Evolutionary conservation across 2,888 invertebrate genomes (phyloP), one percentile per base, ranked within the genome.

Genomic region (Ochropacha duplaris): DNA sequence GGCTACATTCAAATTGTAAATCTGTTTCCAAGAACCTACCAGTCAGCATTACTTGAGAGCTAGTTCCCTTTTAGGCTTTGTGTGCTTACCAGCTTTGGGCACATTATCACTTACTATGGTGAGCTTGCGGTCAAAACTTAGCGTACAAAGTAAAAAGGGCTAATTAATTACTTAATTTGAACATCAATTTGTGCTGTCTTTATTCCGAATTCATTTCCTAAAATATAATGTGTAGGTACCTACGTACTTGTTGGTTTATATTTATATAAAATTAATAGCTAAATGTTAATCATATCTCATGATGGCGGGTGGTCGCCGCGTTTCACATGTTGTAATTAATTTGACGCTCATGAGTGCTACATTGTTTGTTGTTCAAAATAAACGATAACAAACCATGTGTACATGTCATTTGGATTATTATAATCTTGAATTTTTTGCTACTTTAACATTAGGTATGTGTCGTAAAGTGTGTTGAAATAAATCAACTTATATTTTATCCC

Each of bases 241-340:
- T 24, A 60, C 54, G 51, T 56, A 24, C 49, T 61, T 64, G 61
- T 62, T 56, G 50, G 58, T 62, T 50, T 69, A 60, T 67, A 65
- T 69, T 69, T 64, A 69, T 64, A 69, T 70, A 69, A 64, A 71
- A 74, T 73, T 72, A 70, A 75, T 65, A 69, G 64, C 61, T 61
- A 66, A 71, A 66, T 71, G 71, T 73, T 72, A 77, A 78, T 79
- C 71, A 76, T 71, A 67, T 69, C 66, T 56, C 57, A 59, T 61
- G 63, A 57, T 70, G 64, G 74, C 69, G 80, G 81, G 83, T 82
- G 83, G 83, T 75, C 83, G 72, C 44, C 44, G 57, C 58, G 68
- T 66, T 68, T 70, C 71, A 71, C 67, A 66, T 63, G 16, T 54
- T 61, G 68, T 77, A 79, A 85, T 83, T 84, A 85, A 84, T 85